A percentile compares a stretch with the other conserved stretches of the same genome.
Evolutionary conservation across 2,113 vertebrate species (phyloP).

Genomic region (Camelus bactrianus): DNA sequence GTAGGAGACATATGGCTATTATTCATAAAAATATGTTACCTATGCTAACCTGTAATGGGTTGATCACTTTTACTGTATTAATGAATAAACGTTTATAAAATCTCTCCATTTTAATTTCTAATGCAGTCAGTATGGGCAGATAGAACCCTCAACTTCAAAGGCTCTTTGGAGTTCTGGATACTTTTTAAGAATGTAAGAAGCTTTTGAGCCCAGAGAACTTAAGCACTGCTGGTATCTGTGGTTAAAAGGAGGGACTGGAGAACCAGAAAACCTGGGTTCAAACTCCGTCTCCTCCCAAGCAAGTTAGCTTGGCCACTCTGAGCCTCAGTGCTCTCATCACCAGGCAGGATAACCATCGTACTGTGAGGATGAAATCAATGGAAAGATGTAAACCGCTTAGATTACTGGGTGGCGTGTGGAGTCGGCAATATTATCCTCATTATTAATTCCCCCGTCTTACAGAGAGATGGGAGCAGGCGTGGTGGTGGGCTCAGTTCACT

Average conservation of each 20-base stretch:
- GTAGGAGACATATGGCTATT: not conserved
- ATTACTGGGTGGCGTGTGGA: not conserved
- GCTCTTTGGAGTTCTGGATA: not conserved
- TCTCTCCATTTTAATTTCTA: not conserved
- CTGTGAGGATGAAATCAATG: not conserved
- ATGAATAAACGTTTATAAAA: not conserved
- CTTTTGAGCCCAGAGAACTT: not conserved
- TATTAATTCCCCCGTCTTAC: not conserved
- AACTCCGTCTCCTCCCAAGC: not conserved
- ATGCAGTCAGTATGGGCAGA: not conserved
- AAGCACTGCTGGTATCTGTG: too few relatives aligned
- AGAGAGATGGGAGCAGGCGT: not conserved
- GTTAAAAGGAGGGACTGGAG: not conserved
- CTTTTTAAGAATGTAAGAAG: not conserved
- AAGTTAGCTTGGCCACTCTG: not conserved
- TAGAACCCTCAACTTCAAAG: not conserved
- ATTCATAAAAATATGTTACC: not conserved
- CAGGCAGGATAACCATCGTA: not conserved
- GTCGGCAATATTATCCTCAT: not conserved
- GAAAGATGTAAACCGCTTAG: not conserved
- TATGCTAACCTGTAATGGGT: not conserved
- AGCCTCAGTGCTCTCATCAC: not conserved
- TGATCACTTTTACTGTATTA: not conserved
- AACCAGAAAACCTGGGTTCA: not conserved
- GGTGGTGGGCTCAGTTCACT: not conserved